A percentile compares a stretch with the other conserved stretches of the same genome.
Evolutionary conservation across 1,140 invertebrate species (phyloP).

Genomic region (Leptonema lineaticorne): DNA sequence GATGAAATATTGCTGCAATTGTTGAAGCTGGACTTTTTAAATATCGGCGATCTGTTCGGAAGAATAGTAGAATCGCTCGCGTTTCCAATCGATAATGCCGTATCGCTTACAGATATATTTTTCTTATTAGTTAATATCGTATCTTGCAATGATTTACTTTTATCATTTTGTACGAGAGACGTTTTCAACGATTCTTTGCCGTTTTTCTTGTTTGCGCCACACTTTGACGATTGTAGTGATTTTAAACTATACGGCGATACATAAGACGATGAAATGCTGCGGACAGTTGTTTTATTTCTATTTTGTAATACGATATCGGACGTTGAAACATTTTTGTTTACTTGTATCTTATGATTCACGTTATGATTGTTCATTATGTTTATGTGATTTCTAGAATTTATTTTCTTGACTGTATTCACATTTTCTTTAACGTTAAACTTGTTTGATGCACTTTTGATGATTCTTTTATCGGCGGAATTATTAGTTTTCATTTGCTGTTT

Average conservation of each 20-base stretch:
- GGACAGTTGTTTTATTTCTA: not conserved
- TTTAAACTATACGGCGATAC: slow-evolving; percentile 23
- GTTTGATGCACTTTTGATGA: not conserved
- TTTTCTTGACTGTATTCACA: no score
- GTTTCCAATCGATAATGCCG: not conserved
- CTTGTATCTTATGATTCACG: not conserved
- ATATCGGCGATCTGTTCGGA: slow-evolving; percentile 9
- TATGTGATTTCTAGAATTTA: not conserved
- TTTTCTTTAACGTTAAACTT: no score
- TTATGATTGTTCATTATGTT: not conserved
- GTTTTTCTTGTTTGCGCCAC: not conserved
- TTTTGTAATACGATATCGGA: not conserved
- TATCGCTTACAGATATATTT: slow-evolving; percentile 6
- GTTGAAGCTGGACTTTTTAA: not conserved
- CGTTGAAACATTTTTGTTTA: not conserved
- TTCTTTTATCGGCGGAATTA: not conserved
- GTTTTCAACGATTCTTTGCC: not conserved
- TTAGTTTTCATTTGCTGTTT: not conserved
- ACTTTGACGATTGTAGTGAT: not conserved
- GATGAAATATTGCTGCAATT: slow-evolving; percentile 19
- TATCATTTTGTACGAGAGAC: not conserved
- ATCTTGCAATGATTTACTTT: not conserved
- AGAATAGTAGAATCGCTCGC: not conserved
- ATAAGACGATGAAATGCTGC: not conserved
- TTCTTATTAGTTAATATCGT: not conserved